Conservation (phyloP, 2,797 vertebrate species). For the Ctenochaetus hawaiiensis region DNA sequence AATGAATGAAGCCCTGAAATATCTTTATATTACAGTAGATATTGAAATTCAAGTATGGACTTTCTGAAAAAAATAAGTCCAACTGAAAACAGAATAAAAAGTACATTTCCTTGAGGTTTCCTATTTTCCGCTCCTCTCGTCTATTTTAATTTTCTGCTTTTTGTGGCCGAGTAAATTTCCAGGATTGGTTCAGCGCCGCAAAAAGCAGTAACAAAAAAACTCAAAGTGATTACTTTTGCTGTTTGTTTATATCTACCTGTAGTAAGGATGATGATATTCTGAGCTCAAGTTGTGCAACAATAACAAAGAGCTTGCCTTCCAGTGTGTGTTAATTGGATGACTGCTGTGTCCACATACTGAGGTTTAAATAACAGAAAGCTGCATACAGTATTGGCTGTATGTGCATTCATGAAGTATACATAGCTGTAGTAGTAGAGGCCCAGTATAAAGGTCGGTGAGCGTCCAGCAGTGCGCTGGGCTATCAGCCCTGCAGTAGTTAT, state of each 20-base stretch:
- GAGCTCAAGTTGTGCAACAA: slow-evolving; percentile 38
- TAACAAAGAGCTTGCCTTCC: slow-evolving; percentile 37
- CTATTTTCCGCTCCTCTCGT: slow-evolving; percentile 51
- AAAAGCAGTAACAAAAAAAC: background rate
- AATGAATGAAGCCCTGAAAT: slow-evolving; percentile 55
- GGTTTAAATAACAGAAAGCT: slow-evolving; percentile 41
- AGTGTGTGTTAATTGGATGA: slow-evolving; percentile 53
- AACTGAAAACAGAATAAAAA: slow-evolving; percentile 49
- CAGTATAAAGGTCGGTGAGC: slow-evolving; percentile 9
- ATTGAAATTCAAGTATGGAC: slow-evolving; percentile 45
- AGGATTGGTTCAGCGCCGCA: slow-evolving; percentile 36
- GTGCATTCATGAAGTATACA: slow-evolving; percentile 32
- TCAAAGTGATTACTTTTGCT: slow-evolving; percentile 31
- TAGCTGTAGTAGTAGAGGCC: slow-evolving; percentile 26
- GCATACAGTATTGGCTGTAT: background rate
- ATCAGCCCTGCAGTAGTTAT: slow-evolving; percentile 38
- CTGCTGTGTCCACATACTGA: slow-evolving; percentile 39
- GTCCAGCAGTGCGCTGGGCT: slow-evolving; percentile 34
- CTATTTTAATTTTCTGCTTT: slow-evolving; percentile 28
- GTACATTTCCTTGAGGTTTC: slow-evolving; percentile 41
- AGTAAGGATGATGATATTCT: slow-evolving; percentile 54
- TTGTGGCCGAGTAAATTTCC: slow-evolving; percentile 45
- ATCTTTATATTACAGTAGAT: slow-evolving; percentile 41
- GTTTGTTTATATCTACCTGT: slow-evolving; percentile 39
- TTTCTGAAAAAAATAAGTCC: slow-evolving; percentile 33